Conservation (phyloP, 2,888 invertebrate genomes). For the Drosophila parthenogenetica region DNA sequence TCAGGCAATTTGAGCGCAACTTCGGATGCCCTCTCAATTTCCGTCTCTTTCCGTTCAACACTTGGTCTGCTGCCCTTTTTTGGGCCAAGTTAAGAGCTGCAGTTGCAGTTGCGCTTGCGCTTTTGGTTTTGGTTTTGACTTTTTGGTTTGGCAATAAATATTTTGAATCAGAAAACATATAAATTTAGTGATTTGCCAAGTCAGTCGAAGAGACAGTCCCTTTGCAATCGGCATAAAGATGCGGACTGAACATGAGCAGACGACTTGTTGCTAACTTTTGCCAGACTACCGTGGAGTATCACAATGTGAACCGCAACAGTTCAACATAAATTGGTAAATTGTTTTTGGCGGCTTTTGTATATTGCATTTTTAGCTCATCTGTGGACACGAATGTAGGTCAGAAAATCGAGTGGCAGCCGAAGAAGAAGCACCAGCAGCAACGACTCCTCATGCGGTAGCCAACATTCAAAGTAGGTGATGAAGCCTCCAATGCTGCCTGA, state of each 20-base stretch:
- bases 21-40: conserved; percentile 14
- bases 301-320: conserved; percentile 59
- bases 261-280: conserved; percentile 16
- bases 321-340: conserved; percentile 82
- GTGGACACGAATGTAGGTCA: conserved; percentile 66
- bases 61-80: conserved; percentile 68
- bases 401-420: conserved; percentile 48
- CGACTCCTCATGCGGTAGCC: conserved; percentile 71
- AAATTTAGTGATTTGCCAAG: conserved; percentile 84
- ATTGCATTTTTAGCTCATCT: conserved; percentile 75
- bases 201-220: conserved; percentile 41
- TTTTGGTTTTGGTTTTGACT: conserved; percentile 48
- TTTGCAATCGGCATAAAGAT: conserved; percentile 23
- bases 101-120: conserved; percentile 28
- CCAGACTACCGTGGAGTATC: conserved; percentile 30
- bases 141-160: conserved; percentile 80
- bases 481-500: conserved; percentile 77
- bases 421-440: too few species aligned
- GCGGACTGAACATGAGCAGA: conserved; percentile 29
- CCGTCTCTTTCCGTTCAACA: conserved; percentile 17
- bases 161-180: conserved; percentile 84
- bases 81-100: conserved; percentile 47
- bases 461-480: conserved; percentile 83
- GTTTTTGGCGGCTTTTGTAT: conserved; percentile 81
- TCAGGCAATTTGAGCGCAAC: conserved; percentile 77